These are phyloP conservation scores for Tichodroma muraria DNA, from an alignment of 2,113 vertebrate species.

Conservation along the genomic window DNA sequence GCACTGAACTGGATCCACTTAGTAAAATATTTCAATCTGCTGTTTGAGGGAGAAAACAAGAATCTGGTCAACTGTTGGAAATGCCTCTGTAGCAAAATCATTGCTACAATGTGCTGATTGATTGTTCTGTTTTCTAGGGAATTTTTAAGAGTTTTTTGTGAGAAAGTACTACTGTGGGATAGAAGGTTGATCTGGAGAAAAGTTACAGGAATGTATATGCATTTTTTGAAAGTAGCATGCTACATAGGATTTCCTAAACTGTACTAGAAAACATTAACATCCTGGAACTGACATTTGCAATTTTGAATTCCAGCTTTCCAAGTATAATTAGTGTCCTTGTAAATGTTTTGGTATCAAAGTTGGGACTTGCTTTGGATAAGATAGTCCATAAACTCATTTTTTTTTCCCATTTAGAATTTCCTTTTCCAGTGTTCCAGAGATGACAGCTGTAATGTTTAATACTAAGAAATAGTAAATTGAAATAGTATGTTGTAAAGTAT, in stretches of 20 bases:
- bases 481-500: background rate
- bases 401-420: background rate
- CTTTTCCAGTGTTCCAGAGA: background rate
- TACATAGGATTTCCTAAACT: background rate
- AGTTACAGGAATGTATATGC: background rate
- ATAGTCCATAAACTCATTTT: background rate
- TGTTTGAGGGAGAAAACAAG: background rate
- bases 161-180: background rate
- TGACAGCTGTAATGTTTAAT: conserved; percentile 3
- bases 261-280: background rate
- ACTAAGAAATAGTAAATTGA: background rate
- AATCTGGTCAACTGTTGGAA: background rate
- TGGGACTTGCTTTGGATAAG: background rate
- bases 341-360: background rate
- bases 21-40: background rate
- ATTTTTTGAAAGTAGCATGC: background rate
- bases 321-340: background rate
- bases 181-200: background rate
- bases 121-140: background rate
- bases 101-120: background rate
- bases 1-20: background rate
- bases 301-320: background rate
- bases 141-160: background rate
- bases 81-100: background rate
- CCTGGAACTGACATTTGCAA: background rate